Evolutionary conservation across 1,140 invertebrate species (phyloP), one percentile per base, ranked within the genome.

Genomic region (Drosophila setifemur): DNA sequence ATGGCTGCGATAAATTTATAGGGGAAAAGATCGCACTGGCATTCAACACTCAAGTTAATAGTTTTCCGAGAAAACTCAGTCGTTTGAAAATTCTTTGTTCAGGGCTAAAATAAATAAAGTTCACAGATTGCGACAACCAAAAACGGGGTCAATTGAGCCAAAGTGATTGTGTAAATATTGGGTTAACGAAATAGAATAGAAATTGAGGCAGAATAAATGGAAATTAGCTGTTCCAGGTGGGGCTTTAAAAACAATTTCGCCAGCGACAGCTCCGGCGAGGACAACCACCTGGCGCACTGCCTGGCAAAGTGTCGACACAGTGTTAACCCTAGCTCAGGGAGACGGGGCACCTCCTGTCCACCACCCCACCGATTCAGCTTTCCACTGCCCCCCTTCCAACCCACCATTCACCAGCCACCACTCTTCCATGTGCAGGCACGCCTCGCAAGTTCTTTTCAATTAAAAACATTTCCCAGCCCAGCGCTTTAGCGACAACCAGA

Each of bases 401-500:
- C 16, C 33, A 4, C 18, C 45, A 7, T 37, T 63, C 37, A n/a
- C n/a, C n/a, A n/a, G 1, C 16, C 33, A 4, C 18, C 45, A 7
- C 44, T 63, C 37, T 9, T 16, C 44, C 58, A 40, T 64, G 39
- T 43, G 45, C 48, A 39, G 66, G 49, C 67, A 70, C 66, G 66
- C 67, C 67, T 70, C 53, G 67, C 66, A 58, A 70, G 66, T 70
- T 70, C 66, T 69, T 70, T 70, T 70, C 67, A 70, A 70, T 70
- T 70, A 70, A 70, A 70, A 70, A 70, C 67, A 70, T 70, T 70
- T 70, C 67, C 67, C 67, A 70, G 67, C 52, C 53, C 67, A 44
- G 21, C 53, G 66, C 44, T 70, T 70, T 49, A 37, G 39, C 66
- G 29, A 35, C 67, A 44, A 39, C 53, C 64, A 57, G 67, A 58